Base-by-base conservation (phyloP, 2,797 vertebrate species). In the Lateolabrax maculatus region DNA sequence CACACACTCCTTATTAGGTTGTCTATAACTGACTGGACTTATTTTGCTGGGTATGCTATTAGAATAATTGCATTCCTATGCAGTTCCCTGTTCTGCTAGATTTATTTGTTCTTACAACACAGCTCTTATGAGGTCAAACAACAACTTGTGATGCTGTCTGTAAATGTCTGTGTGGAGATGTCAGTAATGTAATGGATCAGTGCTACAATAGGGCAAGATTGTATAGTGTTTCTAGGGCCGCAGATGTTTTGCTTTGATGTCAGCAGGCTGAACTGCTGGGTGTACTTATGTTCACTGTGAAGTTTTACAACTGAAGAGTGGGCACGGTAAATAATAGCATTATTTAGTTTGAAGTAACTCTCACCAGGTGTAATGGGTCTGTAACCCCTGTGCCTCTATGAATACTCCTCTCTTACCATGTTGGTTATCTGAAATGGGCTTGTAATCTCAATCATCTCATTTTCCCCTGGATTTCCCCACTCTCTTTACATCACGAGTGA, bases 51-150 rank as follows among this genome's bases (percentile, higher is more conserved):
- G 64, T 77, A 74, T 84, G 89, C 91, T 89, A 92, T 94, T 93
- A 91, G 91, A 94, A 93, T 95, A 94, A 95, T 95, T 94, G 91
- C 89, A 90, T 93, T 90, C 87, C 84, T 71, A 77, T 89, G 80
- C 89, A 90, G 82, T 87, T 71, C 15, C 18, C 80, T 87, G 80
- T 90, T 93, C 86, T 56, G 74, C 84, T 83, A 75, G 86, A 91
- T 94, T 90, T 89, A 86, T 92, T 93, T 93, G 88, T 91, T 93
- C 93, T 90, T 86, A 91, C 85, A 80, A 77, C 87, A 79, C 75
- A 52, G 87, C 90, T 91, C 82, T 86, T 86, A 84, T 89, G 84
- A 90, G 92, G 92, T 93, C 92, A 90, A 87, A 89, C 84, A 86
- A 84, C 87, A 86, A 84, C 83, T 83, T 85, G 77, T 84, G 86